phyloP scores from a whole-genome alignment of 1,140 invertebrate genomes.

The Brachionus angularis region DNA sequence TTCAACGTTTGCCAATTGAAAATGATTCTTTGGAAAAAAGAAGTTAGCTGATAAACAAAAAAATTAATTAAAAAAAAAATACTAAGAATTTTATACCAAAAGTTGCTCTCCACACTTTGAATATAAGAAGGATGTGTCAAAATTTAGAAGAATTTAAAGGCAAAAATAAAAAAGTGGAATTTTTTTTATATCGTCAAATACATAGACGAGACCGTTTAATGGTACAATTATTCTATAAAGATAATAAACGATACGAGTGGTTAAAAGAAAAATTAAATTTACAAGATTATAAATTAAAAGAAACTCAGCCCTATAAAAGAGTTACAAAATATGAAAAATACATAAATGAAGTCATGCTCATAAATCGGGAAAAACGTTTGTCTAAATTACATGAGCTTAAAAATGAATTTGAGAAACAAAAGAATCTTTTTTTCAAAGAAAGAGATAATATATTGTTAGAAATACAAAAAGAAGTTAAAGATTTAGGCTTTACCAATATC shows the following conservation, averaged over 20 bases:
- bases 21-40: constrained; percentile 26
- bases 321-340: constrained; percentile 11
- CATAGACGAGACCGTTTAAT: constrained; percentile 26
- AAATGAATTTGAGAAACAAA: not conserved
- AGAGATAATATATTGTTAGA: not conserved
- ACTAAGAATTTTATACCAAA: not conserved
- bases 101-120: constrained; percentile 10
- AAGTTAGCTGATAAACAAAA: not conserved
- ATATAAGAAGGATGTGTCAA: not conserved
- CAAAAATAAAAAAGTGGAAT: constrained; percentile 29
- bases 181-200: constrained; percentile 26
- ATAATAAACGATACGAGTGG: constrained; percentile 26
- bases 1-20: constrained; percentile 11
- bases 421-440: not conserved
- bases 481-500: not conserved
- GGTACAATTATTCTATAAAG: constrained; percentile 5
- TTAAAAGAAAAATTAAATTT: constrained; percentile 6
- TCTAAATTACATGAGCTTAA: not conserved
- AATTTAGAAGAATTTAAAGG: constrained; percentile 29
- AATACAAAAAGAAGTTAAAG: constrained; percentile 12
- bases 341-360: not conserved
- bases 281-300: not conserved
- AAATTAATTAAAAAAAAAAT: not conserved
- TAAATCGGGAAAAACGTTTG: constrained; percentile 11
- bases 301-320: constrained; percentile 22